These are phyloP conservation scores for Nannospalax galili DNA, from an alignment of 2,113 vertebrate species.

Conservation along the genomic window DNA sequence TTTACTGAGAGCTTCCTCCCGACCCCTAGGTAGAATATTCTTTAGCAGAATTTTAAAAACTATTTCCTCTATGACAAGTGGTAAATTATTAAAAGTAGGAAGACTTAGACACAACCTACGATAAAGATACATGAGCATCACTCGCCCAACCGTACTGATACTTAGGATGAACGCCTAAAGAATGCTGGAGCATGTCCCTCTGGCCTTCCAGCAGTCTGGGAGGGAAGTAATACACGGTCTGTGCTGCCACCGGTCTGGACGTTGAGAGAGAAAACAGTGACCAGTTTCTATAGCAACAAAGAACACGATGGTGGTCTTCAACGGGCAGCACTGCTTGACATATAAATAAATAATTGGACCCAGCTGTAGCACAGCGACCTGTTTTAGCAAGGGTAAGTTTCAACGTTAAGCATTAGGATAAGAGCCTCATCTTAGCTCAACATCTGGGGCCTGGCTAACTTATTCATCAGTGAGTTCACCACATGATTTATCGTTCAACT, in stretches of 20 bases:
- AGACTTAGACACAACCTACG: fast-evolving
- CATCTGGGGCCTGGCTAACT: background rate
- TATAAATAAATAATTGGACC: fast-evolving
- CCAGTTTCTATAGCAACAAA: background rate
- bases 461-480: no score
- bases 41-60: background rate
- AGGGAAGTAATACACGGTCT: fast-evolving
- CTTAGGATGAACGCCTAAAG: no score
- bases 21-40: background rate
- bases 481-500: background rate
- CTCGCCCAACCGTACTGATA: fast-evolving
- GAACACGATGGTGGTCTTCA: background rate
- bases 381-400: background rate
- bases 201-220: no score
- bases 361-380: background rate
- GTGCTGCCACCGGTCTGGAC: fast-evolving
- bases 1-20: background rate
- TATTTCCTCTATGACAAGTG: background rate
- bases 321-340: no score
- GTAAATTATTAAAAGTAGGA: background rate
- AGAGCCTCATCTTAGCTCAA: background rate
- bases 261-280: fast-evolving
- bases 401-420: no score
- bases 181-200: fast-evolving
- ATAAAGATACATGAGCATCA: fast-evolving